These are phyloP conservation scores for Calosoma granatense DNA, from an alignment of 1,140 invertebrate genomes.

Conservation along the genomic window DNA sequence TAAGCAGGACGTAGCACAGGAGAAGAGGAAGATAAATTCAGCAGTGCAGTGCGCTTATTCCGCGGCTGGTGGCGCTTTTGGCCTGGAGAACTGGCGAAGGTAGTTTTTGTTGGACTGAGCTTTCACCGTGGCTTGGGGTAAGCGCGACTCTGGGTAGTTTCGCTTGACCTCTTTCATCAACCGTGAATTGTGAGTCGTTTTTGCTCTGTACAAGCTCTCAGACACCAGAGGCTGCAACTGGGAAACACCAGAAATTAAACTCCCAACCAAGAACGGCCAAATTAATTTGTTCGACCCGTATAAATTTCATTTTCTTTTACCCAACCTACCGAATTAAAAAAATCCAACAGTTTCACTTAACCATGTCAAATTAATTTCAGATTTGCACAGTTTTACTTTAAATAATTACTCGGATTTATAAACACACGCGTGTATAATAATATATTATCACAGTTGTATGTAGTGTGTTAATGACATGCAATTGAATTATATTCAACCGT, in stretches of 20 bases:
- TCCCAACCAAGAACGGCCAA: neutral
- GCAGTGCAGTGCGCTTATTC: neutral
- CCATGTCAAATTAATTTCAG: too few species aligned
- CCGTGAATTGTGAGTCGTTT: slow-evolving; percentile 19
- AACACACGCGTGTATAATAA: too few species aligned
- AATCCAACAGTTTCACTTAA: too few species aligned
- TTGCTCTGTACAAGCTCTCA: slow-evolving; percentile 17
- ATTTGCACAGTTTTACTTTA: too few species aligned
- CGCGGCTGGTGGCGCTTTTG: too few species aligned
- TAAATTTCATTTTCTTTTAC: too few species aligned
- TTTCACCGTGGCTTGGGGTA: slow-evolving; percentile 14
- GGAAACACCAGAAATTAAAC: neutral
- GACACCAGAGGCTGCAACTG: slow-evolving; percentile 18
- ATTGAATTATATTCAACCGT: too few species aligned
- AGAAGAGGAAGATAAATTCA: neutral
- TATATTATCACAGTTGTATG: too few species aligned
- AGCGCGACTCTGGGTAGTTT: slow-evolving; percentile 15
- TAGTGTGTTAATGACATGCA: too few species aligned
- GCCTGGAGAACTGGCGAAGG: neutral
- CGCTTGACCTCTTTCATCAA: slow-evolving; percentile 22
- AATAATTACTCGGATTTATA: too few species aligned
- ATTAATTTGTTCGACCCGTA: neutral
- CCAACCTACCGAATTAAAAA: too few species aligned
- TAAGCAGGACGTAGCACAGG: neutral
- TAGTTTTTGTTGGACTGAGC: slow-evolving; percentile 10